These are phyloP conservation scores for Perizoma affinitatum DNA, from an alignment of 2,888 invertebrate species.

Conservation along the genomic window DNA sequence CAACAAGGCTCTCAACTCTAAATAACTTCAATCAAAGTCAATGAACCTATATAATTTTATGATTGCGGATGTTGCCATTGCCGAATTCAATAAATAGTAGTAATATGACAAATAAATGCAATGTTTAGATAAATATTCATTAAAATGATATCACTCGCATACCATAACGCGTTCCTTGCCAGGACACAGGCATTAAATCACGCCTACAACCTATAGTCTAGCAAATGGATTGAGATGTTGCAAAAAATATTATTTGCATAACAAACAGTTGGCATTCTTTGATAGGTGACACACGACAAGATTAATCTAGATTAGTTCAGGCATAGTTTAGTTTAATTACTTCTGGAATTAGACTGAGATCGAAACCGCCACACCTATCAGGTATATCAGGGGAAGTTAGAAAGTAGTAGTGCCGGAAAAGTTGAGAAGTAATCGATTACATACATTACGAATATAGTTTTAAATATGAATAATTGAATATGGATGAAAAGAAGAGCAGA, in stretches of 20 bases:
- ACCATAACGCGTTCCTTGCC: slow-evolving; percentile 40
- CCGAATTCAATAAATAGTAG: slow-evolving; percentile 11
- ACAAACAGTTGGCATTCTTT: slow-evolving; percentile 33
- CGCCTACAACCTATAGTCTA: slow-evolving; percentile 45
- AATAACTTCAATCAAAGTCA: slow-evolving; percentile 10
- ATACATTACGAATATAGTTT: no score
- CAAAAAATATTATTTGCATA: slow-evolving; percentile 67
- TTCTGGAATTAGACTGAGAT: no score
- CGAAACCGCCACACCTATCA: no score
- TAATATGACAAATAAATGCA: slow-evolving; percentile 28
- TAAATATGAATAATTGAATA: no score
- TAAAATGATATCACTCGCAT: slow-evolving; percentile 41
- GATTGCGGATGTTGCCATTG: slow-evolving; percentile 29
- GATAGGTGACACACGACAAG: not conserved
- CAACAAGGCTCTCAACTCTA: no score
- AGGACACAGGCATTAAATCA: slow-evolving; percentile 47
- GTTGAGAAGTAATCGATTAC: no score
- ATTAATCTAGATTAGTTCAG: no score
- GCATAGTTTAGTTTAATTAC: no score
- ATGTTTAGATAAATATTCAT: slow-evolving; percentile 29
- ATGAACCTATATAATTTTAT: slow-evolving; percentile 20
- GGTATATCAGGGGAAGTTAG: no score
- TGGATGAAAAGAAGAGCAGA: no score
- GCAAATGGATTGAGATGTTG: slow-evolving; percentile 46
- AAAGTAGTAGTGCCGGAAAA: no score